A percentile compares a stretch with the other conserved stretches of the same genome.
These are phyloP conservation scores for Dorcus hopei DNA, from an alignment of 2,888 invertebrate species.

Conservation along the genomic window DNA sequence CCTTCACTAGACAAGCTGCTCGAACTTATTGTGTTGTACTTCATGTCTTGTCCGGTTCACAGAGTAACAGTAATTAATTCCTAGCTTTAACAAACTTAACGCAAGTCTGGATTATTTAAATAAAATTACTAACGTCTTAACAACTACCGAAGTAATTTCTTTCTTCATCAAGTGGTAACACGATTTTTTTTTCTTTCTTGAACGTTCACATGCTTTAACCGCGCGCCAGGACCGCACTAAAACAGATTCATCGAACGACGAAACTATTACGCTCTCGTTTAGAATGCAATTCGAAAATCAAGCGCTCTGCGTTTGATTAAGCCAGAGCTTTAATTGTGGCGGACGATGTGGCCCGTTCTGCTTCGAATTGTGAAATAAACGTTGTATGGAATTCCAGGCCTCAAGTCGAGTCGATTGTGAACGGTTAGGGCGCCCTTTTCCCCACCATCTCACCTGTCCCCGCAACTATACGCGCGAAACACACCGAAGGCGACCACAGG, in stretches of 20 bases:
- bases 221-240: neutral
- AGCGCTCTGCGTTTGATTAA: neutral
- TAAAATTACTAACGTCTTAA: neutral
- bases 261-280: neutral
- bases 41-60: conserved; percentile 43
- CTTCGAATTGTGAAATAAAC: conserved; percentile 36
- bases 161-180: neutral
- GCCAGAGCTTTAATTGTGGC: neutral
- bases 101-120: neutral
- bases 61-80: neutral
- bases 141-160: neutral
- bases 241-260: neutral
- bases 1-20: conserved; percentile 65
- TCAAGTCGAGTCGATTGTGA: conserved; percentile 35
- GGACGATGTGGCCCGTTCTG: conserved; percentile 25
- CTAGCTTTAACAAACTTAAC: neutral
- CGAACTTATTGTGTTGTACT: conserved; percentile 63
- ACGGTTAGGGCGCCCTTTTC: conserved; percentile 39
- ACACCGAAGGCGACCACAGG: neutral
- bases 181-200: neutral
- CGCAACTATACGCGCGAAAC: conserved; percentile 3
- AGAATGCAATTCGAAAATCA: neutral
- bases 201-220: conserved; percentile 5
- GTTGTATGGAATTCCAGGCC: conserved; percentile 38
- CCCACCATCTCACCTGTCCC: conserved; percentile 39